Percentiles rank a stretch among this genome's conserved stretches.
Conservation (phyloP, 2,888 invertebrate species). For the Diarsia rubi region DNA sequence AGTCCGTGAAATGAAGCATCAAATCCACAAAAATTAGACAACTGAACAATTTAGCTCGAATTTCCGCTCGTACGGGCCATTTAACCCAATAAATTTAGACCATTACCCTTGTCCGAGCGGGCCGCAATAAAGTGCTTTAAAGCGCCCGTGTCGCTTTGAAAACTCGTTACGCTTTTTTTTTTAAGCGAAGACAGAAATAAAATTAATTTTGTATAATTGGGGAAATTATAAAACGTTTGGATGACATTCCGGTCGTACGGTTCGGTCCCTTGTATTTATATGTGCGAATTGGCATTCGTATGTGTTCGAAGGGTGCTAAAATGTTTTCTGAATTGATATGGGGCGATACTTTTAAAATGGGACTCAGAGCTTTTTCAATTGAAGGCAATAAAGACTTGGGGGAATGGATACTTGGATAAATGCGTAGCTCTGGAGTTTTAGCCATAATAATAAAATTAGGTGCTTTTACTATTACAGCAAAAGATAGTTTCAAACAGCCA, state of each 20-base stretch:
- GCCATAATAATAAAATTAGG: conserved; percentile 30
- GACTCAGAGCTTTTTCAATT: conserved; percentile 45
- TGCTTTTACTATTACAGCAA: conserved; percentile 11
- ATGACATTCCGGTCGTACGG: conserved; percentile 63
- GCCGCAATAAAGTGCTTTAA: conserved; percentile 84
- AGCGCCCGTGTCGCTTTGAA: conserved; percentile 82
- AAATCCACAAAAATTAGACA: conserved; percentile 88
- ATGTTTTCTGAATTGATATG: conserved; percentile 62
- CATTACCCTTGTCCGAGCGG: conserved; percentile 87
- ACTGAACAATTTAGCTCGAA: conserved; percentile 85
- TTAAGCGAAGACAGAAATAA: conserved; percentile 83
- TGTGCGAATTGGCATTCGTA: conserved; percentile 43
- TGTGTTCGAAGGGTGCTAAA: conserved; percentile 49
- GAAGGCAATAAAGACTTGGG: conserved; percentile 42
- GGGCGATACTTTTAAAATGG: conserved; percentile 43
- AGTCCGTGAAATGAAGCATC: conserved; percentile 81
- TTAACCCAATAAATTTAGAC: conserved; percentile 89
- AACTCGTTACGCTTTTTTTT: conserved; percentile 83
- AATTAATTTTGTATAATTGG: conserved; percentile 85
- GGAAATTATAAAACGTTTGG: conserved; percentile 74
- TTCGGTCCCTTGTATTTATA: conserved; percentile 47
- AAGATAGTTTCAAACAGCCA: conserved; percentile 11
- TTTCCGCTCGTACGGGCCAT: conserved; percentile 85
- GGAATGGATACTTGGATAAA: conserved; percentile 49
- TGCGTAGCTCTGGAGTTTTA: conserved; percentile 31